Conservation (phyloP, 2,113 vertebrate genomes). For the Aphyosemion australe region DNA sequence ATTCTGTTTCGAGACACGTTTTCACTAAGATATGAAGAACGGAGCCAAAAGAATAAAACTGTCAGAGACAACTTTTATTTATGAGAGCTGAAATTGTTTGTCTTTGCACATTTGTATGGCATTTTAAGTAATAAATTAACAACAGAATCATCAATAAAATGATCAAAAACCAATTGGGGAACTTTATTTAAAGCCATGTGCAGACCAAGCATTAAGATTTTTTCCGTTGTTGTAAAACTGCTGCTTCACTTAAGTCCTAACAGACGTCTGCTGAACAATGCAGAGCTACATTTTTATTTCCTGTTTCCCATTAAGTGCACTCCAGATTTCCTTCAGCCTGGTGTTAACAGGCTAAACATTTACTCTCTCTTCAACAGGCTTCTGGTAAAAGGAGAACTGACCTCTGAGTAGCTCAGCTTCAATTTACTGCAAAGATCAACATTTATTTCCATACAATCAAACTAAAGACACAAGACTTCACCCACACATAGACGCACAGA, state of each 20-base stretch:
- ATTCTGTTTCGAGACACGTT: too few species aligned
- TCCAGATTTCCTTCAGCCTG: not conserved
- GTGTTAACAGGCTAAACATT: not conserved
- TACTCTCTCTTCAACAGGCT: constrained; percentile 11
- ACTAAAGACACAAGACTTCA: constrained; percentile 13
- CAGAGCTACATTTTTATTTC: not conserved
- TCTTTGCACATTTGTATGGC: too few species aligned
- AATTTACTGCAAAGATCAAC: constrained; percentile 11
- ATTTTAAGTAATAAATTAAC: not conserved
- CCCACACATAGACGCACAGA: not conserved
- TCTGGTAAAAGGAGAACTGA: constrained; percentile 4
- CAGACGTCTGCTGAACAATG: not conserved
- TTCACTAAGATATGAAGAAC: too few species aligned
- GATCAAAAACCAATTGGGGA: not conserved
- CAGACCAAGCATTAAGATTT: not conserved
- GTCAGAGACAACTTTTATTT: too few species aligned
- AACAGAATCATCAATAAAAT: not conserved
- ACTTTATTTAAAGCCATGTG: not conserved
- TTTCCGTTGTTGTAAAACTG: not conserved
- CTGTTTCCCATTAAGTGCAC: constrained; percentile 2
- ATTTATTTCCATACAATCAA: constrained; percentile 19
- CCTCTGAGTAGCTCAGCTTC: not conserved
- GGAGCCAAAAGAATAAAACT: too few species aligned
- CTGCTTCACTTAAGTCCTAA: not conserved
- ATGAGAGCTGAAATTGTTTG: too few species aligned